phyloP scores from a whole-genome alignment of 2,797 vertebrate species.

The Phylloscopus collybita region DNA sequence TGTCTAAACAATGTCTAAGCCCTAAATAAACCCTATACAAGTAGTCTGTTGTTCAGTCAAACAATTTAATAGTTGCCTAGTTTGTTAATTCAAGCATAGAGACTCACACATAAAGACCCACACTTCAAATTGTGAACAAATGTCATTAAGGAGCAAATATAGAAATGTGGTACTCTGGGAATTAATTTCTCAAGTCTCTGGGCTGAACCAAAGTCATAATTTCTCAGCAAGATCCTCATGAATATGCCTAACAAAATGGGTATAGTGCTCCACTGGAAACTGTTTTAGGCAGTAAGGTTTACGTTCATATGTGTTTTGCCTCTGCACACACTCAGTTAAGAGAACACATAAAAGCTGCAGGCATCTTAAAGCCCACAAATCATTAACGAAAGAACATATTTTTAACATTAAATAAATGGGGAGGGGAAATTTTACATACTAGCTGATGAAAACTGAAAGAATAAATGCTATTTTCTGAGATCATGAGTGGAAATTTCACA shows the following conservation, averaged over 20 bases:
- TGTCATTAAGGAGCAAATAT: background rate
- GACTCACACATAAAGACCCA: background rate
- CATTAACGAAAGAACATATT: background rate
- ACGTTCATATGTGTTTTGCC: background rate
- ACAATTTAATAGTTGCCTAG: background rate
- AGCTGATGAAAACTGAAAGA: background rate
- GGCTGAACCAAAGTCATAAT: background rate
- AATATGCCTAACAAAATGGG: background rate
- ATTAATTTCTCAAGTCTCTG: slow-evolving; percentile 4
- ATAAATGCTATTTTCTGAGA: background rate
- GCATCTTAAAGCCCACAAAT: background rate
- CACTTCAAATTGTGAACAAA: background rate
- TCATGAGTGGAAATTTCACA: background rate
- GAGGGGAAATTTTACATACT: background rate
- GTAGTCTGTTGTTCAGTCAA: background rate
- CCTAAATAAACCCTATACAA: background rate
- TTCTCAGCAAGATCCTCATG: slow-evolving; percentile 20
- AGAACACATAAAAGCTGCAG: slow-evolving; percentile 10
- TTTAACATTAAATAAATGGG: background rate
- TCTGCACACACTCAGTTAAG: background rate
- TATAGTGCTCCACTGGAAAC: background rate
- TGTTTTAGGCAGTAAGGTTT: background rate
- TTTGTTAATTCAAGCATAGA: background rate
- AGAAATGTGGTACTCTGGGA: background rate
- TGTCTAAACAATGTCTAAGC: background rate